Evolutionary conservation across 2,797 vertebrate genomes (phyloP), one percentile per base, ranked within the genome.

Genomic region (Sebastes elongatus): DNA sequence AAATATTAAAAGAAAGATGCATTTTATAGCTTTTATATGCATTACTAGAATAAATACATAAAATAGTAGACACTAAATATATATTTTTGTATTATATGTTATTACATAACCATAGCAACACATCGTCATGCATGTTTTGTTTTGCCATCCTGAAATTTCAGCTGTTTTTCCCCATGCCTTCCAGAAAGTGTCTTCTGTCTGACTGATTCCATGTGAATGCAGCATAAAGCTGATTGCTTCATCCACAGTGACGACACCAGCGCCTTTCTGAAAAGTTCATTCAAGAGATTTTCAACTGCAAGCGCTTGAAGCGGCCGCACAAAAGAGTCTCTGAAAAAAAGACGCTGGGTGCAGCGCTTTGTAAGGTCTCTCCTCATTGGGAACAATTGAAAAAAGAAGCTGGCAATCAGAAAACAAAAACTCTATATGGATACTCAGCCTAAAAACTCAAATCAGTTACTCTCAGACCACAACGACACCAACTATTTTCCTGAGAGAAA

Each of bases 391-490:
- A 23, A 14, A 57, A 27, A 27, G 25, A 59, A 28, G 16, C 25
- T 16, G 27, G 57, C 8, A 28, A 16, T 16, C 14, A 5, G 14
- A 57, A 57, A 57, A 57, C n/a, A 55, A 6, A 57, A 56, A 55
- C 11, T 4, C 23, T 57, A 16, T 2, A 13, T 57, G 55, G 0
- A 25, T 23, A 13, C 18, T 52, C 22, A 0, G 22, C 22, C 53
- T 13, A 14, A 16, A 63, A 65, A 32, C 28, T 52, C 25, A 38
- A 64, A 65, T 60, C 53, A 71, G 33, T 30, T 57, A 65, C 30
- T 53, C 46, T 60, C 75, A 74, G 61, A 71, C 61, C 56, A 72
- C 63, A 85, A 75, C 49, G 71, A 27, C 46, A 64, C 10, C 13
- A 13, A 20, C 65, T 10, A 28, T 33, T 78, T 74, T 60, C 32